Base-by-base conservation (phyloP, 2,113 vertebrate species). In the Dicentrarchus labrax region DNA sequence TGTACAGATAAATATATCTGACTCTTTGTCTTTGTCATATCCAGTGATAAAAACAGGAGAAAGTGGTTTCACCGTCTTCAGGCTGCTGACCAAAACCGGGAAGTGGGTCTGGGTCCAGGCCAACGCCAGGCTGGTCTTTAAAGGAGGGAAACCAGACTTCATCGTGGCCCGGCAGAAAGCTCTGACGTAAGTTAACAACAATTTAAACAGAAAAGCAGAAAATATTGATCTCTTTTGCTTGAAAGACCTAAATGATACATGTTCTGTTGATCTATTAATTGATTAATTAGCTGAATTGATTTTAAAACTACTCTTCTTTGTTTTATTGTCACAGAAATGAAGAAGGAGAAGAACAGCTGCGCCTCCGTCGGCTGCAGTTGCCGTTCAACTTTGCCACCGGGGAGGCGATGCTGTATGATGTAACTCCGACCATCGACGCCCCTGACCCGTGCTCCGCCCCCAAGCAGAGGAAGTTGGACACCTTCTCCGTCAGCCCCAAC, bases 91-190 rank as follows among this genome's bases (percentile, higher is more conserved):
- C 41, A 97, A 97, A 73, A 62, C 30, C 0, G 70, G 89, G 0
- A 6, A 36, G 16, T 97, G 97, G 96, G 2, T 96, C 41, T 97
- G 97, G 97, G 93, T 97, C 39, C 96, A 97, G 92, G 68, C 95
- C 82, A 96, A 82, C 0, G 96, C 96, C 1, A 30, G 93, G 56
- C 72, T 97, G 53, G 87, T 97, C 3, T 96, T 96, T 68, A 96
- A 96, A 76, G 94, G 61, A 0, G 95, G 95, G 70, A 86, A 87
- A n/a, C 96, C 96, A 0, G 95, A 97, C 69, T 96, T 95, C 86
- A 96, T 98, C 72, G 86, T 97, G 3, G 84, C 93, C 17, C 91
- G 77, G 24, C 96, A 96, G 88, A 90, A 90, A 88, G 92, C 88
- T 47, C 60, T 97, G 41, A 94, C 95, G 95, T 98, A 82, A 96